phyloP scores from a whole-genome alignment of 2,888 invertebrate species.

The Erebia ligea region DNA sequence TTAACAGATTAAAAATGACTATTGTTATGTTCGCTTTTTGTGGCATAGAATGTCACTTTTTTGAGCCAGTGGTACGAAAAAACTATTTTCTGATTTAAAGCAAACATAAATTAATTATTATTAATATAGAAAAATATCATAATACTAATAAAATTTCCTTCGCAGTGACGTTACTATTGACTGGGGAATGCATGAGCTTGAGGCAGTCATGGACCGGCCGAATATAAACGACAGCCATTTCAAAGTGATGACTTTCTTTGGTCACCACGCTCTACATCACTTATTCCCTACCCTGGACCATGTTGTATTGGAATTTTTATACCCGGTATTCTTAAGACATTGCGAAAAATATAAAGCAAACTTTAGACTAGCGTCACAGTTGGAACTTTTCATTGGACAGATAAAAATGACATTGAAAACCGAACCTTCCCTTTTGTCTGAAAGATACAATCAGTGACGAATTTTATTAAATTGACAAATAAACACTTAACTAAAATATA shows the following conservation, averaged over 20 bases:
- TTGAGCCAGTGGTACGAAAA: too few species aligned
- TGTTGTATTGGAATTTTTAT: constrained; percentile 84
- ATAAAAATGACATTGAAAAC: constrained; percentile 59
- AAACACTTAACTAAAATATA: background rate
- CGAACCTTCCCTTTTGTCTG: constrained; percentile 53
- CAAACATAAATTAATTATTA: too few species aligned
- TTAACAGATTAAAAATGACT: too few species aligned
- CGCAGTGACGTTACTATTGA: constrained; percentile 80
- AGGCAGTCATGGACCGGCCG: constrained; percentile 88
- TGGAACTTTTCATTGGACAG: constrained; percentile 67
- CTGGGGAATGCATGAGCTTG: constrained; percentile 91
- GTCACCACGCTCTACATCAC: constrained; percentile 91
- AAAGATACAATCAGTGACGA: constrained; percentile 14
- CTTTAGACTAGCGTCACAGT: constrained; percentile 63
- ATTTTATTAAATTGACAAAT: background rate
- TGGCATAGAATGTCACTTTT: too few species aligned
- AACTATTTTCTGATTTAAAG: too few species aligned
- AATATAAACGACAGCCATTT: constrained; percentile 86
- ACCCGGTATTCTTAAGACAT: constrained; percentile 84
- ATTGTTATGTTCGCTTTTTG: too few species aligned
- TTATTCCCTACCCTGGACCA: constrained; percentile 92
- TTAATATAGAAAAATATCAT: background rate
- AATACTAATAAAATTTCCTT: constrained; percentile 22
- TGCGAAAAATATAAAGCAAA: constrained; percentile 84
- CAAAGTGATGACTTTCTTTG: constrained; percentile 87